Conservation (phyloP, 2,888 invertebrate genomes). For the Tuberolachnus salignus region DNA sequence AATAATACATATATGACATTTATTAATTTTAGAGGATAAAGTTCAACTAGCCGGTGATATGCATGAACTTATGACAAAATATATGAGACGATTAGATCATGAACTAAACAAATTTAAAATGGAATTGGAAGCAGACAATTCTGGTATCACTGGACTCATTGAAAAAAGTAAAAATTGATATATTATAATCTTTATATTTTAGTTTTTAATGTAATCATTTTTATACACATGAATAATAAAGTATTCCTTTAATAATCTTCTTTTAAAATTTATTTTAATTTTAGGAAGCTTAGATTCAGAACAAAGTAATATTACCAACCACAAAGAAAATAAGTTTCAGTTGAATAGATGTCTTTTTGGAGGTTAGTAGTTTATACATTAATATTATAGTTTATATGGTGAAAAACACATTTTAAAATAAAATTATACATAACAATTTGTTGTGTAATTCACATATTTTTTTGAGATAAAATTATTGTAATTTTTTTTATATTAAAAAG, state of each 20-base stretch:
- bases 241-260: too few species aligned
- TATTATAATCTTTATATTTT: neutral
- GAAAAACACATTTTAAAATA: too few species aligned
- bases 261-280: neutral
- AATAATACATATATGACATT: neutral
- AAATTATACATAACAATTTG: too few species aligned
- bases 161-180: constrained; percentile 71
- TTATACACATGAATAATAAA: neutral
- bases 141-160: constrained; percentile 93
- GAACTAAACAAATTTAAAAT: constrained; percentile 98
- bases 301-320: constrained; percentile 39
- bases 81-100: constrained; percentile 83
- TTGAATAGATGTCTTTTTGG: constrained; percentile 47
- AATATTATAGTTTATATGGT: neutral
- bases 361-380: constrained; percentile 15
- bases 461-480: too few species aligned
- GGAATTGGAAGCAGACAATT: constrained; percentile 98
- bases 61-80: constrained; percentile 92
- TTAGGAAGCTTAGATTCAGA: constrained; percentile 52
- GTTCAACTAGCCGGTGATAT: constrained; percentile 91
- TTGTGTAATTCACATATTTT: too few species aligned
- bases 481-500: too few species aligned
- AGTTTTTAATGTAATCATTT: neutral
- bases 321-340: constrained; percentile 49
- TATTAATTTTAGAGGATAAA: constrained; percentile 76